A percentile compares a stretch with the other conserved stretches of the same genome.
phyloP scores from a whole-genome alignment of 2,888 invertebrate genomes.

The Octonoba sinensis region DNA sequence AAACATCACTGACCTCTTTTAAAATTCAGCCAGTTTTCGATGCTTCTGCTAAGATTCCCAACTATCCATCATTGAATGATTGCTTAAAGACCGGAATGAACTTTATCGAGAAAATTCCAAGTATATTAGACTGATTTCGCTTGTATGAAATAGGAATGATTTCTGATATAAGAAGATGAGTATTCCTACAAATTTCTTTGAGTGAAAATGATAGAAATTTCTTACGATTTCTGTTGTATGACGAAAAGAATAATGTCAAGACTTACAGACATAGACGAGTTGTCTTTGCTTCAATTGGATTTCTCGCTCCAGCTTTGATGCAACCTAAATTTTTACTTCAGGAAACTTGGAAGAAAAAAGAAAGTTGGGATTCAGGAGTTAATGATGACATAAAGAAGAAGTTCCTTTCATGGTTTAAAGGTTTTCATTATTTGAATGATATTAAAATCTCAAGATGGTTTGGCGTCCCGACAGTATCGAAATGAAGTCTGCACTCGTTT shows the following conservation, averaged over 20 bases:
- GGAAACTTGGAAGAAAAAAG: too few relatives aligned
- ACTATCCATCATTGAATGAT: conserved; percentile 8
- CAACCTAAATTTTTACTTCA: too few relatives aligned
- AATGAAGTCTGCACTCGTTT: not conserved
- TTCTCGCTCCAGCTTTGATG: too few relatives aligned
- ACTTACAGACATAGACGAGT: conserved; percentile 4
- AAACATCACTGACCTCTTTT: not conserved
- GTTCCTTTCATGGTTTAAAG: too few relatives aligned
- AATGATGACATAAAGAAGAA: too few relatives aligned
- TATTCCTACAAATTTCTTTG: too few relatives aligned
- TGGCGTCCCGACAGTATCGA: not conserved
- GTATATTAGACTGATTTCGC: conserved; percentile 7
- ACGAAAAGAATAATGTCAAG: not conserved
- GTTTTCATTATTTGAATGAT: too few relatives aligned
- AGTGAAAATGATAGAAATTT: too few relatives aligned
- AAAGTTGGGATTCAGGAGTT: too few relatives aligned
- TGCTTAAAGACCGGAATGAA: conserved; percentile 10
- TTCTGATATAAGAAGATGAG: too few relatives aligned
- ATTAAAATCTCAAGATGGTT: conserved; percentile 1
- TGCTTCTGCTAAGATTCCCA: conserved; percentile 13
- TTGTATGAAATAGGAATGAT: too few relatives aligned
- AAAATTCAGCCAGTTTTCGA: conserved; percentile 20
- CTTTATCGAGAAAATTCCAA: conserved; percentile 12
- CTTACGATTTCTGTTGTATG: conserved; percentile 30
- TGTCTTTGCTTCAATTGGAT: conserved; percentile 8